Evolutionary conservation across 2,888 invertebrate species (phyloP).

Genomic region (Cheilosia pagana): DNA sequence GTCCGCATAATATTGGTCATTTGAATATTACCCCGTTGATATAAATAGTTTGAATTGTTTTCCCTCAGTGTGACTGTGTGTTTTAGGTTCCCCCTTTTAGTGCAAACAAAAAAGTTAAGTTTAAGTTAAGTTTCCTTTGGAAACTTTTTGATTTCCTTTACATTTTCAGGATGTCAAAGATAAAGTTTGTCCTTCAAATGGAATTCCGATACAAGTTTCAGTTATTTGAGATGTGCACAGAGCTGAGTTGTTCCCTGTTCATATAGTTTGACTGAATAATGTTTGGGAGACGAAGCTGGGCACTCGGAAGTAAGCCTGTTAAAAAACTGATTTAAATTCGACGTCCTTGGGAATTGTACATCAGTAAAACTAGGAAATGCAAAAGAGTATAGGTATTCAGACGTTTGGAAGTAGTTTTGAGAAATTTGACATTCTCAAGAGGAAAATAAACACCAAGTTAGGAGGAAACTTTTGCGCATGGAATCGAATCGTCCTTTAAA

Average conservation of each 20-base stretch:
- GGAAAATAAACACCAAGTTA: neutral
- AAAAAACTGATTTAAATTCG: neutral
- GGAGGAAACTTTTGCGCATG: neutral
- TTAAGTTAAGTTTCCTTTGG: slow-evolving; percentile 16
- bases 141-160: slow-evolving; percentile 5
- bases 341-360: neutral
- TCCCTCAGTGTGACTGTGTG: neutral
- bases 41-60: slow-evolving; percentile 12
- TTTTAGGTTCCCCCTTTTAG: neutral
- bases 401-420: neutral
- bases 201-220: slow-evolving; percentile 19
- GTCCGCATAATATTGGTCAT: slow-evolving; percentile 13
- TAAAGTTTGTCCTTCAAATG: slow-evolving; percentile 12
- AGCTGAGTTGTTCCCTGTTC: neutral
- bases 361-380: neutral
- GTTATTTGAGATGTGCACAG: neutral
- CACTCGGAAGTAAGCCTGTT: neutral
- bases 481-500: neutral
- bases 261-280: neutral
- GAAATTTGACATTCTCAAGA: neutral
- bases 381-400: neutral
- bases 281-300: neutral
- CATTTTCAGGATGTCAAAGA: slow-evolving; percentile 1
- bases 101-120: neutral
- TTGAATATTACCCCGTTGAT: slow-evolving; percentile 41